These are phyloP conservation scores for Aproaerema taeniolella DNA, from an alignment of 2,888 invertebrate species.

Conservation along the genomic window DNA sequence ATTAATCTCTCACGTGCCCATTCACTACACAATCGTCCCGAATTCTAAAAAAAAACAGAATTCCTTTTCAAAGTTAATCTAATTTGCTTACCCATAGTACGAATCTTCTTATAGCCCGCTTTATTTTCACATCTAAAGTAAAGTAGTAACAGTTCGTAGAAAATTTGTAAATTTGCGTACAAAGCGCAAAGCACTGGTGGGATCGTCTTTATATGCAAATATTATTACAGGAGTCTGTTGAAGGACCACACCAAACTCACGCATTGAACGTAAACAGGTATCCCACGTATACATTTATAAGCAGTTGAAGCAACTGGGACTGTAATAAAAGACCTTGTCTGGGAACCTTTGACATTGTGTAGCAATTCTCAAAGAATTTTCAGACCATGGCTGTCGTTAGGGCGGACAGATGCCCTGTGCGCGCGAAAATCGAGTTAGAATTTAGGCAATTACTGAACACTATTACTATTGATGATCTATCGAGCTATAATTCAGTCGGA, in stretches of 20 bases:
- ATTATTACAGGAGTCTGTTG: constrained; percentile 59
- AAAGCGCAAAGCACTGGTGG: constrained; percentile 49
- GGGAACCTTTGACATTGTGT: constrained; percentile 37
- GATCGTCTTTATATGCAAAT: constrained; percentile 66
- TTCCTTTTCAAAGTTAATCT: not conserved
- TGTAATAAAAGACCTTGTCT: constrained; percentile 42
- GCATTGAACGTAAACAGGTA: constrained; percentile 43
- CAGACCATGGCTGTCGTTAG: constrained; percentile 29
- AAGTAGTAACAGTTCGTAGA: constrained; percentile 42
- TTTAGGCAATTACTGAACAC: constrained; percentile 33
- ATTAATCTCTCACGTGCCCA: constrained; percentile 51
- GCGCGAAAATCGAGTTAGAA: no score
- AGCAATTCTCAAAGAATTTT: constrained; percentile 29
- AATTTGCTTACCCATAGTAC: not conserved
- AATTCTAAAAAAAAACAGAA: constrained; percentile 29
- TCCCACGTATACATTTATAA: constrained; percentile 17
- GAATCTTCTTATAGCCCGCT: constrained; percentile 17
- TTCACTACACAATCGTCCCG: constrained; percentile 40
- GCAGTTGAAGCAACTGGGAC: constrained; percentile 33
- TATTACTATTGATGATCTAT: constrained; percentile 39
- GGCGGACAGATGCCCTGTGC: no score
- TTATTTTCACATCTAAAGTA: constrained; percentile 21
- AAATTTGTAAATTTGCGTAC: constrained; percentile 58
- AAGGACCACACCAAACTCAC: constrained; percentile 51
- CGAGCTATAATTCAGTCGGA: constrained; percentile 53